These are phyloP conservation scores for Macaca mulatta DNA, from an alignment of 2,113 vertebrate genomes.

Conservation along the genomic window DNA sequence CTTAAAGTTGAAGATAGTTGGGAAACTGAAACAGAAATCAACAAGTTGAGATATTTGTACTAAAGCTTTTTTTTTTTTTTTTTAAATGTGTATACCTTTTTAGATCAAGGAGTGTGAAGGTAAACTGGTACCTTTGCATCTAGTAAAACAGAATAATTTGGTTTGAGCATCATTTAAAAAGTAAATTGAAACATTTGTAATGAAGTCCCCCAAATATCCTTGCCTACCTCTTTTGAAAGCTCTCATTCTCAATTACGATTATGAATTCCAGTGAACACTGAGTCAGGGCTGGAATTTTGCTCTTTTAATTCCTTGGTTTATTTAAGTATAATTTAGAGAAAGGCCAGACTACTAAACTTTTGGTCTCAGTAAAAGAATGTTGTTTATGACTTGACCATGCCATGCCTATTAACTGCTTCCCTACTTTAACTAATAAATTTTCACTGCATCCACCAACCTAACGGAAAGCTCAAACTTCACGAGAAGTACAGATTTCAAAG, in stretches of 20 bases:
- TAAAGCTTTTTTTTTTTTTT: neutral
- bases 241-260: neutral
- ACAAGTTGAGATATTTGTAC: neutral
- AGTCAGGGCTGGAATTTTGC: neutral
- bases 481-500: neutral
- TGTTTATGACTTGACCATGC: neutral
- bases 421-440: neutral
- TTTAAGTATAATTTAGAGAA: neutral
- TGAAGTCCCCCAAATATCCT: neutral
- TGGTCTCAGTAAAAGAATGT: neutral
- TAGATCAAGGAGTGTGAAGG: neutral
- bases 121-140: neutral
- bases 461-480: neutral
- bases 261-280: neutral
- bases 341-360: neutral
- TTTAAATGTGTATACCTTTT: neutral
- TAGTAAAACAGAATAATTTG: neutral
- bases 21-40: neutral
- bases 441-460: neutral
- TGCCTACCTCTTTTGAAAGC: neutral
- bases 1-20: neutral
- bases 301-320: neutral
- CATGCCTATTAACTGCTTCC: neutral
- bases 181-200: neutral
- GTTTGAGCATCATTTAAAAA: neutral